A percentile compares a stretch with the other conserved stretches of the same genome.
phyloP scores from a whole-genome alignment of 2,797 vertebrate genomes.

The Sphaeramia orbicularis region DNA sequence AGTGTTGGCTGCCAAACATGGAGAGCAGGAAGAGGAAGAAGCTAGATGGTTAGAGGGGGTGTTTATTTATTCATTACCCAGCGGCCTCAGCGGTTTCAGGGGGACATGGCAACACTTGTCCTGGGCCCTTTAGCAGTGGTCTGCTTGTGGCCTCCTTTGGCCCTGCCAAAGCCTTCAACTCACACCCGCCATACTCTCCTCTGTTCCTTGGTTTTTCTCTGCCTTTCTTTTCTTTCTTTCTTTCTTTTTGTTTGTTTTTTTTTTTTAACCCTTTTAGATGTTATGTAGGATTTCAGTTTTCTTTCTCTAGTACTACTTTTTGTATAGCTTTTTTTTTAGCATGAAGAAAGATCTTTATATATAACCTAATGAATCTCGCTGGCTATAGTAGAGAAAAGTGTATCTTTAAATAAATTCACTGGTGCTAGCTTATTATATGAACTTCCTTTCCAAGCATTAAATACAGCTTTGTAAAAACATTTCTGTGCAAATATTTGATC shows the following conservation, averaged over 20 bases:
- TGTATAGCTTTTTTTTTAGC: slow-evolving; percentile 8
- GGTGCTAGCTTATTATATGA: no score
- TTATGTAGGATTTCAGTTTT: slow-evolving; percentile 30
- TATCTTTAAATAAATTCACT: no score
- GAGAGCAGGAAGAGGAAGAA: slow-evolving; percentile 79
- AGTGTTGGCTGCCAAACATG: slow-evolving; percentile 64
- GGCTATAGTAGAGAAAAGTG: no score
- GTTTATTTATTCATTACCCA: slow-evolving; percentile 90
- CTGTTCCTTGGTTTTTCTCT: slow-evolving; percentile 4
- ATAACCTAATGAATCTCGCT: no score
- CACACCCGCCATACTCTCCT: slow-evolving; percentile 55
- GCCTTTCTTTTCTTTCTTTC: background rate
- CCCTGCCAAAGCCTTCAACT: slow-evolving; percentile 75
- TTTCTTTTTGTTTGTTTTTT: slow-evolving; percentile 3
- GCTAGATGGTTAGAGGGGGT: slow-evolving; percentile 85
- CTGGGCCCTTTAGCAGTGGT: slow-evolving; percentile 76
- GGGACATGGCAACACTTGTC: slow-evolving; percentile 85
- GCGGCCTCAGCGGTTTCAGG: slow-evolving; percentile 82
- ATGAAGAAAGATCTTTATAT: background rate
- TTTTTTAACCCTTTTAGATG: slow-evolving; percentile 13
- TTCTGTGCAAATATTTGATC: no score
- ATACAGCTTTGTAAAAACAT: no score
- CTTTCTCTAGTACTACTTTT: background rate
- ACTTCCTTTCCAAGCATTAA: no score
- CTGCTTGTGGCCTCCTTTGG: slow-evolving; percentile 73